Evolutionary conservation across 2,797 vertebrate species (phyloP), one percentile per base, ranked within the genome.

Genomic region (Sebastes minor): DNA sequence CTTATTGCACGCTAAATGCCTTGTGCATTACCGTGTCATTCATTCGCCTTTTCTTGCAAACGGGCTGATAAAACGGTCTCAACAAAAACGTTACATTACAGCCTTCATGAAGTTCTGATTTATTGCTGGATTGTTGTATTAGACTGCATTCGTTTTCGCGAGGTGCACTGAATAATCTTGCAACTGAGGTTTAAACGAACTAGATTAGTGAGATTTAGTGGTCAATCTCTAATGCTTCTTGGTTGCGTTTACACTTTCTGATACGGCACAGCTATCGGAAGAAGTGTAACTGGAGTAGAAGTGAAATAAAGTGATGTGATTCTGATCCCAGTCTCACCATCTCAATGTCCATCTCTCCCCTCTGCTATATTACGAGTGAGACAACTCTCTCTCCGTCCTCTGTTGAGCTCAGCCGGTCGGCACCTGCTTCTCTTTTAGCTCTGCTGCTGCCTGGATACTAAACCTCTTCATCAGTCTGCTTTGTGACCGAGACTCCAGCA

Each of bases 361-460:
- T 35, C 55, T 38, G 20, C 14, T 53, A 13, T 12, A 25, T 42
- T 3, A 32, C n/a, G 4, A 61, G 13, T 8, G 33, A 53, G 67
- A 6, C 42, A 13, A 32, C 70, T 83, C n/a, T 38, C n/a, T 52
- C 49, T 30, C 33, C 4, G 1, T 57, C 52, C 76, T 80, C 78
- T 7, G 42, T 33, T 69, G 27, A 1, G 53, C 83, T 88, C 81
- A 67, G 76, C 74, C 70, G 20, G 73, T 67, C 78, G 12, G 62
- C 77, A 75, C 78, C 82, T 86, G 76, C 80, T 62, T 88, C 56
- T 30, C 76, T 73, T 83, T 88, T 25, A 70, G 86, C 73, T 22
- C 28, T 1, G 35, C 73, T 35, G 87, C 89, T 92, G 86, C 90
- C 80, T 83, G 84, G 87, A 88, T 59, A 91, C 89, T 30, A 3